Base-by-base conservation (phyloP, 2,797 vertebrate genomes). In the Manis javanica region DNA sequence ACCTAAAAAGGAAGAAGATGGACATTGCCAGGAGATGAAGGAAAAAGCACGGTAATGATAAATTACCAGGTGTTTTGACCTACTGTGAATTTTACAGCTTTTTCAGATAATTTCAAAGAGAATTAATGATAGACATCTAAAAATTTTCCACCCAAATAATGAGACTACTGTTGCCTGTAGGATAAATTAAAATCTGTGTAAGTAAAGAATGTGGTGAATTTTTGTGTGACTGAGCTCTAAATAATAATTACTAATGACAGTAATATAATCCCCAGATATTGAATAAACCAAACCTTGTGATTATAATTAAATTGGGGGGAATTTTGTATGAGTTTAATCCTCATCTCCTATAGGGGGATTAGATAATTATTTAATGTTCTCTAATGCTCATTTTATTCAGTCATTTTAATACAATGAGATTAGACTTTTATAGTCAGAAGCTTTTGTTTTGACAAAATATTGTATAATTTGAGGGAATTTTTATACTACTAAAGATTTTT, bases 161-260 rank as follows among this genome's bases (percentile, higher is more conserved):
- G 51, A 78, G 18, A 14, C 11, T 61, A 55, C 18, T 57, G 14
- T 64, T 77, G 18, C 26, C 15, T 75, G 8, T 34, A 53, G 8
- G 66, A 64, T 92, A 81, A 94, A 85, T 81, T 86, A 55, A 94
- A 77, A 84, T 64, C 26, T 77, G 14, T 74, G 12, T 63, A 19
- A 91, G 68, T 89, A 95, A 87, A 13, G 16, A 77, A 77, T 77
- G 14, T 77, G 75, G 59, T 94, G n/a, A 91, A 34, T 82, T 92
- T 86, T 61, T 83, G 12, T 51, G 11, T 37, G 12, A 79, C 31
- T 86, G 37, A 94, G 19, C 10, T 90, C 63, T 94, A 55, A 72
- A 78, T 23, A 71, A 71, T 75, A 81, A 72, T 93, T 77, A 39
- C 14, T 53, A 85, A 53, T 46, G 8, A 81, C 1, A 83, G 8